Evolutionary conservation across 2,113 vertebrate genomes (phyloP), one percentile per base, ranked within the genome.

Genomic region (Ginglymostoma cirratum): DNA sequence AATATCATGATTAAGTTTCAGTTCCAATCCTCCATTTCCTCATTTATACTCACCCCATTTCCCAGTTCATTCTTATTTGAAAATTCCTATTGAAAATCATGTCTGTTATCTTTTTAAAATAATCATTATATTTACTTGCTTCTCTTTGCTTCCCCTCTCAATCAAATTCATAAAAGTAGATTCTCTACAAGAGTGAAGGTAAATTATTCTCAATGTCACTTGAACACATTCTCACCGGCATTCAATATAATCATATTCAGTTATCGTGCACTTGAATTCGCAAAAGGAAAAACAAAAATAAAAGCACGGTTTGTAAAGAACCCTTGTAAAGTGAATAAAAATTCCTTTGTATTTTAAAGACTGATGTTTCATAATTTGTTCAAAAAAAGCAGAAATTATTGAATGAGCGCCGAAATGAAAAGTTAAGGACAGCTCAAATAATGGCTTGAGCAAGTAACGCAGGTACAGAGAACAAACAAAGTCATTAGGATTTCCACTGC

Each of bases 21-120:
- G 98, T 98, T 98, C 98, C 96, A 96, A 98, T 97, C 97, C 97
- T 97, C 96, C 96, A 97, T 97, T 89, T 97, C 97, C 97, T 96
- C 96, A 96, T 96, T 72, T 24, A 55, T 72, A 96, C 97, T 95
- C 83, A 96, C 95, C 70, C 94, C 95, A 97, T 96, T 96, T 96
- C 96, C 96, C 97, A 96, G 96, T 96, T 85, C 96, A 96, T 96
- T 95, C 87, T 96, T 66, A 96, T 96, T 96, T 96, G 69, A 45
- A 95, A 95, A 95, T 5, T 97, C 96, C 89, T 96, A 96, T 92
- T 95, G 96, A 96, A 96, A 97, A 96, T 52, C 96, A 97, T 96
- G 97, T 96, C 96, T 97, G 97, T 97, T 96, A 97, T 96, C 97
- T 93, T 97, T 61, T 97, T 98, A 97, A 97, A 97, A 95, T 95